Evolutionary conservation across 2,113 vertebrate genomes (phyloP).

Genomic region (Phocoena phocoena): DNA sequence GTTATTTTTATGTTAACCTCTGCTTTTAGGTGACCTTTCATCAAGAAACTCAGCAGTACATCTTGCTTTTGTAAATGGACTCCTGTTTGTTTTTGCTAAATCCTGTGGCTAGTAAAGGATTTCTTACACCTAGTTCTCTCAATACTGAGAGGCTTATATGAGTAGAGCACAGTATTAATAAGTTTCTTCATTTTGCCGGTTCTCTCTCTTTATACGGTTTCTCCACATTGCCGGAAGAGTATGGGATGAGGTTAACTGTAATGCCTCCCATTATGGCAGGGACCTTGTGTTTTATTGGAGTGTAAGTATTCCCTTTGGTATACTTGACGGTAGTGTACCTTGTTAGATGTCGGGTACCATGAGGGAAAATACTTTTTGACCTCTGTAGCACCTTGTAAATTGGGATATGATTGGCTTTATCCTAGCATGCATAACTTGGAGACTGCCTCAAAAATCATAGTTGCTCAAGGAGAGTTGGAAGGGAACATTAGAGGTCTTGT

Average conservation of each 20-base stretch:
- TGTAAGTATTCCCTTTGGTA: slow-evolving; percentile 49
- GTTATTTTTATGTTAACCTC: slow-evolving; percentile 22
- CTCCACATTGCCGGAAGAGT: neutral
- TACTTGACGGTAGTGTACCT: slow-evolving; percentile 39
- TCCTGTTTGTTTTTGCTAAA: slow-evolving; percentile 34
- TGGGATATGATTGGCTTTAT: slow-evolving; percentile 49
- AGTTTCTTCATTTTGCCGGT: slow-evolving; percentile 50
- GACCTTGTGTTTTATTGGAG: slow-evolving; percentile 28
- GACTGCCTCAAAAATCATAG: slow-evolving; percentile 18
- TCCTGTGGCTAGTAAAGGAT: slow-evolving; percentile 10
- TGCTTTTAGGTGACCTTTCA: slow-evolving; percentile 23
- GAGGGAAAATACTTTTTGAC: slow-evolving; percentile 29
- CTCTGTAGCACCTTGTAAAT: slow-evolving; percentile 53
- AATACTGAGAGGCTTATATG: neutral
- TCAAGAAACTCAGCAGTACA: slow-evolving; percentile 2
- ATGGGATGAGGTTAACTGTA: neutral
- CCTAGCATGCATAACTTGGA: neutral
- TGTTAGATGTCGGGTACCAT: neutral
- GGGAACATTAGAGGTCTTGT: neutral
- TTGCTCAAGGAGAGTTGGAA: neutral
- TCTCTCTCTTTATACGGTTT: neutral
- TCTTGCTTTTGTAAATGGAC: slow-evolving; percentile 25
- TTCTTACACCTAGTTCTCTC: neutral
- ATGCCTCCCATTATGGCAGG: slow-evolving; percentile 8
- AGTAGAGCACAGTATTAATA: slow-evolving; percentile 9